phyloP scores from a whole-genome alignment of 2,888 invertebrate species.

The Tetrapedia diversipes region DNA sequence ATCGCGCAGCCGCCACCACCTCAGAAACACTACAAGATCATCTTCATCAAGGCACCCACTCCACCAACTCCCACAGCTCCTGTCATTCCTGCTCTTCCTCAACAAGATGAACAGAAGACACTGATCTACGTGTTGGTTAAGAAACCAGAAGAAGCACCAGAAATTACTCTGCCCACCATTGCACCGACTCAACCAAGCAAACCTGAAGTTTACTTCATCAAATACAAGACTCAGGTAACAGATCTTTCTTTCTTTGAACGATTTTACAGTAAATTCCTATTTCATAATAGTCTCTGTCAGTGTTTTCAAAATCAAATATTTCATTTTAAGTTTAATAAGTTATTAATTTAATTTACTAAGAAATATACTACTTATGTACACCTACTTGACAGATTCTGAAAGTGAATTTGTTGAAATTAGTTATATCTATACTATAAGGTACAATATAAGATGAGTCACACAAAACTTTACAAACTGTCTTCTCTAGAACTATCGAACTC shows the following conservation, averaged over 20 bases:
- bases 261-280: background rate
- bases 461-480: too few species aligned
- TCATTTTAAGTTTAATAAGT: too few species aligned
- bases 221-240: constrained; percentile 88
- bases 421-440: too few species aligned
- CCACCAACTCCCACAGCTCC: constrained; percentile 92
- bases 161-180: constrained; percentile 90
- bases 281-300: too few species aligned
- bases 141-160: constrained; percentile 93
- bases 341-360: too few species aligned
- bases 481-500: too few species aligned
- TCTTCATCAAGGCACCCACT: constrained; percentile 95
- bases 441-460: too few species aligned
- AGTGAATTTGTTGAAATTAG: too few species aligned
- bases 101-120: constrained; percentile 94
- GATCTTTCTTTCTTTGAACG: background rate
- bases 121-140: constrained; percentile 94
- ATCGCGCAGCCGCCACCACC: constrained; percentile 88
- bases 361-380: too few species aligned
- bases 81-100: constrained; percentile 89
- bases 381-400: too few species aligned
- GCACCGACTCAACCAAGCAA: constrained; percentile 93
- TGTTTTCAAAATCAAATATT: too few species aligned
- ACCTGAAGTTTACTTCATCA: constrained; percentile 95
- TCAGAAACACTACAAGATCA: constrained; percentile 95